Evolutionary conservation across 2,888 invertebrate genomes (phyloP).

Genomic region (Lepetodrilus schrolli): DNA sequence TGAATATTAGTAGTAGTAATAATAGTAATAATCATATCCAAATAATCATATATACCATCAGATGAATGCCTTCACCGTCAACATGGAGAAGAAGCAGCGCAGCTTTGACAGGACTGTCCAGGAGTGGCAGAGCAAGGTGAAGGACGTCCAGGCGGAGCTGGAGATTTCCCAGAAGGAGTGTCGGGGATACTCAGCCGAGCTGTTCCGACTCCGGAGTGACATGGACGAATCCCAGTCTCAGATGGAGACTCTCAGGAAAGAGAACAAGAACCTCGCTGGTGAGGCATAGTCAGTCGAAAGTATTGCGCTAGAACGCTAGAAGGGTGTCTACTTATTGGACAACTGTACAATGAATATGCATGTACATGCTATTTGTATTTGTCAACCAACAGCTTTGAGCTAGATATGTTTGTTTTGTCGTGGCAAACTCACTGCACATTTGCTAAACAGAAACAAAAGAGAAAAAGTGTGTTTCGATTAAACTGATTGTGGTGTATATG

Average conservation of each 20-base stretch:
- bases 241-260: conserved; percentile 96
- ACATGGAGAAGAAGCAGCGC: conserved; percentile 99
- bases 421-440: too few species aligned
- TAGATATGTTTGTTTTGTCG: too few species aligned
- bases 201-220: conserved; percentile 97
- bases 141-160: conserved; percentile 89
- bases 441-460: too few species aligned
- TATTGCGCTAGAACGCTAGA: too few species aligned
- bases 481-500: too few species aligned
- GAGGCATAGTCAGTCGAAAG: conserved; percentile 79
- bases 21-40: not conserved
- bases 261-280: conserved; percentile 99
- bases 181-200: conserved; percentile 99
- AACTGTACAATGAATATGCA: too few species aligned
- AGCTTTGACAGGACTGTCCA: conserved; percentile 99
- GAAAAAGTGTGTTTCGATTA: too few species aligned
- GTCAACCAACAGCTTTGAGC: too few species aligned
- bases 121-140: conserved; percentile 99
- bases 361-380: too few species aligned
- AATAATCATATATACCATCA: too few species aligned
- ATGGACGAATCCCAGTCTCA: conserved; percentile 98
- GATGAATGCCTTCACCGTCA: conserved; percentile 81
- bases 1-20: not conserved
- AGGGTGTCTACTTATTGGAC: too few species aligned
- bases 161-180: conserved; percentile 99